A percentile compares a stretch with the other conserved stretches of the same genome.
These are phyloP conservation scores for Diachasmimorpha longicaudata DNA, from an alignment of 1,140 invertebrate species.

Conservation along the genomic window DNA sequence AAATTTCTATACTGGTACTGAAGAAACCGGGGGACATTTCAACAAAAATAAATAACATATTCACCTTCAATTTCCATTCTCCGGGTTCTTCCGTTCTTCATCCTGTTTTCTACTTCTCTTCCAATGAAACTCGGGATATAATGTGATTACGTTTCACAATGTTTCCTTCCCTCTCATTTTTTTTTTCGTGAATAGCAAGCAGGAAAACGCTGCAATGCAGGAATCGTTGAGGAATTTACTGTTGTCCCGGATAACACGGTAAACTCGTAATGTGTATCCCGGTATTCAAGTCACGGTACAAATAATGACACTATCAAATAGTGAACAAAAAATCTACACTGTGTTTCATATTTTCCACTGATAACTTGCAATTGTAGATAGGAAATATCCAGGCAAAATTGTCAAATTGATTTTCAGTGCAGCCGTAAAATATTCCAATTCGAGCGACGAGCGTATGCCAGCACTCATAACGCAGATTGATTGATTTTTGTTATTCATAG, in stretches of 20 bases:
- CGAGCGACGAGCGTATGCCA: too few species aligned
- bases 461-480: too few species aligned
- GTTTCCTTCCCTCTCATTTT: not conserved
- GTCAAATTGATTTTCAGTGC: too few species aligned
- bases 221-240: not conserved
- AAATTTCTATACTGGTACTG: too few species aligned
- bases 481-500: too few species aligned
- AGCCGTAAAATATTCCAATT: too few species aligned
- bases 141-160: not conserved
- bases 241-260: not conserved
- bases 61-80: not conserved
- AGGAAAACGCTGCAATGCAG: not conserved
- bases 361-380: too few species aligned
- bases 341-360: not conserved
- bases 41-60: not conserved
- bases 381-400: too few species aligned
- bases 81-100: not conserved
- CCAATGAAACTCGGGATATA: not conserved
- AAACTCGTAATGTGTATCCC: not conserved
- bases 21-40: too few species aligned
- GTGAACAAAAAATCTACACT: not conserved
- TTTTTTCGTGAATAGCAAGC: not conserved
- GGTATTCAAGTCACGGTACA: not conserved
- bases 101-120: not conserved
- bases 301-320: not conserved